Evolutionary conservation across 2,797 vertebrate genomes (phyloP).

Genomic region (Sebastes flavidus): DNA sequence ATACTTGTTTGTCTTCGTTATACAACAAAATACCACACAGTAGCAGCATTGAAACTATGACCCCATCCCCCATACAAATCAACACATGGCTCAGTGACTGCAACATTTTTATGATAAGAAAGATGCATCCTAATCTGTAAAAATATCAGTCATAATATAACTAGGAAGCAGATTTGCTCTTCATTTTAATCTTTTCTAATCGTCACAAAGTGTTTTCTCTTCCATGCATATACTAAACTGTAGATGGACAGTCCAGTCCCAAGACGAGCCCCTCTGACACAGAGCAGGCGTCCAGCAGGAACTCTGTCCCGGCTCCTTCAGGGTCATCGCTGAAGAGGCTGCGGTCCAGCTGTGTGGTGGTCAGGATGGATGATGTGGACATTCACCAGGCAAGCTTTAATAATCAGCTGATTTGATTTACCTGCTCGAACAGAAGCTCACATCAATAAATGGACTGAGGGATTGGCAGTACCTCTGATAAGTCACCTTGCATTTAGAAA

Average conservation of each 20-base stretch:
- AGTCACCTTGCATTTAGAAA: neutral
- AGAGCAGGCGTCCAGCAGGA: constrained; percentile 61
- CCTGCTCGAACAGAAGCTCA: constrained; percentile 1
- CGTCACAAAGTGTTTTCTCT: neutral
- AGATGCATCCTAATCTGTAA: neutral
- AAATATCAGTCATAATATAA: neutral
- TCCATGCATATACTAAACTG: neutral
- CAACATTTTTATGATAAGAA: neutral
- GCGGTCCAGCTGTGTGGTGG: constrained; percentile 90
- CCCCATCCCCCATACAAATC: neutral
- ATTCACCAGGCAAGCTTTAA: constrained; percentile 90
- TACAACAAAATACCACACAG: neutral
- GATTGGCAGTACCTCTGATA: neutral
- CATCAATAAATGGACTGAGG: neutral
- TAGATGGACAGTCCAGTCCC: constrained; percentile 79
- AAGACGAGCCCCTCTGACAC: constrained; percentile 74
- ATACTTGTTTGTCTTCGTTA: neutral
- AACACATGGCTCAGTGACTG: neutral
- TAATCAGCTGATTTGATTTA: constrained; percentile 38
- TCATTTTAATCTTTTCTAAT: neutral
- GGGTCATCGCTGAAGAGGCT: constrained; percentile 86
- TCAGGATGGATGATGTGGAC: constrained; percentile 93
- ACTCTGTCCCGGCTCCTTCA: constrained; percentile 44
- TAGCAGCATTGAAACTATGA: neutral
- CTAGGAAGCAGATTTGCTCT: neutral